Evolutionary conservation across 2,888 invertebrate species (phyloP).

Genomic region (Odontomyia ornata): DNA sequence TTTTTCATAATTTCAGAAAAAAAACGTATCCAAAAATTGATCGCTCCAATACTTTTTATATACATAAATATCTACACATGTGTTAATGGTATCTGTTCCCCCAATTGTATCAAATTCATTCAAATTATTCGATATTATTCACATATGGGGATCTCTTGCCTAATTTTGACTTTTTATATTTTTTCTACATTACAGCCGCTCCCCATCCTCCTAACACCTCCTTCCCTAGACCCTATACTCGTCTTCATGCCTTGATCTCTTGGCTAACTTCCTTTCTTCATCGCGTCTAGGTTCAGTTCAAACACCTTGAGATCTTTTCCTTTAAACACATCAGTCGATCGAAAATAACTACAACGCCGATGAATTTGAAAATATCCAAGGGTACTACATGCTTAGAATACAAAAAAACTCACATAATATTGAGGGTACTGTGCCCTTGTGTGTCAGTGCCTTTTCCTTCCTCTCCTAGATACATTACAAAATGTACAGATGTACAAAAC

Average conservation of each 20-base stretch:
- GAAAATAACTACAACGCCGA: neutral
- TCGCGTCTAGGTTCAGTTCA: conserved; percentile 4
- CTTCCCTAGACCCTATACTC: too few relatives aligned
- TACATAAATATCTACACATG: too few relatives aligned
- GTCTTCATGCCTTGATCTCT: too few relatives aligned
- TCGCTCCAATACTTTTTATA: too few relatives aligned
- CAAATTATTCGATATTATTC: neutral
- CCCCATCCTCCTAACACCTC: too few relatives aligned
- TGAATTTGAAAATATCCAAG: too few relatives aligned
- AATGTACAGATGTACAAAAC: conserved; percentile 35
- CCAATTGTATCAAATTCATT: too few relatives aligned
- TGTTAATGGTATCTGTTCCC: too few relatives aligned
- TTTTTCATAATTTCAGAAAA: too few relatives aligned
- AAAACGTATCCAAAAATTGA: too few relatives aligned
- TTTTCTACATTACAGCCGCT: conserved; percentile 46
- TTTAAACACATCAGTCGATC: neutral
- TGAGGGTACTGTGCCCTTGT: conserved; percentile 5
- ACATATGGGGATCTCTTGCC: conserved; percentile 1
- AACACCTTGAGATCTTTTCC: conserved; percentile 11
- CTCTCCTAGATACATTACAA: neutral
- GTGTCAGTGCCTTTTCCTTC: conserved; percentile 9
- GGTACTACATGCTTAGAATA: too few relatives aligned
- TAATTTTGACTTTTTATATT: conserved; percentile 47
- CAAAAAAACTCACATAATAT: too few relatives aligned
- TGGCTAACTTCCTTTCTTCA: neutral